Evolutionary conservation across 1,140 invertebrate species (phyloP).

Genomic region (Ceratitis capitata): DNA sequence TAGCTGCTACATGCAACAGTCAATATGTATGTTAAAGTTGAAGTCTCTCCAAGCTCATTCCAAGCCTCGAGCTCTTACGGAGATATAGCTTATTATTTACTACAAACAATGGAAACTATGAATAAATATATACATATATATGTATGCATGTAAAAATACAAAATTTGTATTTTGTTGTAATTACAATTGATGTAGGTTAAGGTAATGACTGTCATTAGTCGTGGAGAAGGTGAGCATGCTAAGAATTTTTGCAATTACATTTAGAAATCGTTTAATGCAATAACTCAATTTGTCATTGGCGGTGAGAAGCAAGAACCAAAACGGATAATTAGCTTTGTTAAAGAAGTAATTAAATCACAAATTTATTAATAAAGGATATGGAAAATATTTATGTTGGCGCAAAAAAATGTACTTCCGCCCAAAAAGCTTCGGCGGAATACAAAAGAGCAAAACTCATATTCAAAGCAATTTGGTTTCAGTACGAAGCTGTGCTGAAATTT

Average conservation of each 20-base stretch:
- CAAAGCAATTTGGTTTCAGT: no score
- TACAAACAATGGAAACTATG: background rate
- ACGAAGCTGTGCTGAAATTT: no score
- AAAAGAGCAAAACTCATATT: no score
- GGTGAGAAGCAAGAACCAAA: background rate
- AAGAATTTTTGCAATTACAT: background rate
- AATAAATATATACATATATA: background rate
- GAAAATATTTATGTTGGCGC: no score
- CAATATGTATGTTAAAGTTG: background rate
- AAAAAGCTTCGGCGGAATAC: no score
- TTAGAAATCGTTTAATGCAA: background rate
- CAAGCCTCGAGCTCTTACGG: background rate
- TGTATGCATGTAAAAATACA: background rate
- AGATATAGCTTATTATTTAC: background rate
- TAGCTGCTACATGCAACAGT: background rate
- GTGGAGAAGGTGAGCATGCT: background rate
- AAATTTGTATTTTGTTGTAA: background rate
- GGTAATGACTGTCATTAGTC: background rate
- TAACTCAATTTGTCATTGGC: background rate
- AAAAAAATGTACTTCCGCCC: no score
- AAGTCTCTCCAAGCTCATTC: background rate
- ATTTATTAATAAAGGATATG: no score
- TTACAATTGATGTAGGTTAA: background rate
- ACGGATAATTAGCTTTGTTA: no score
- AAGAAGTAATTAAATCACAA: no score